phyloP scores from a whole-genome alignment of 1,140 invertebrate species.

The Drosophila kikkawai region DNA sequence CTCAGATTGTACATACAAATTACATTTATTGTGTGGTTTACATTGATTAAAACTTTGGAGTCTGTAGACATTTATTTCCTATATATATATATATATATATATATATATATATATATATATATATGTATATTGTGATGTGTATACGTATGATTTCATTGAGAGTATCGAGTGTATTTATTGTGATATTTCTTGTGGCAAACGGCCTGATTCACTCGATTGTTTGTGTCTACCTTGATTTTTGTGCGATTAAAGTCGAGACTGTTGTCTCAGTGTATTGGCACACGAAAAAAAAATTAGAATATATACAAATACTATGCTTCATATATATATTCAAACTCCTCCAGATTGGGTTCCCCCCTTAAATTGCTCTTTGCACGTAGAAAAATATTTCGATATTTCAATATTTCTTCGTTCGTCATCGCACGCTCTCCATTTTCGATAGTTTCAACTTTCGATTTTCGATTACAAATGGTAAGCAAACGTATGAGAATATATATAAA shows the following conservation, averaged over 20 bases:
- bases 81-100: conserved; percentile 14
- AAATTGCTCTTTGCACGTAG: conserved; percentile 39
- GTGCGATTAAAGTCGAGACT: neutral
- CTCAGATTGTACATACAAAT: conserved; percentile 76
- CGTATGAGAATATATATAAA: conserved; percentile 49
- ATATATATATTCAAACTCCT: neutral
- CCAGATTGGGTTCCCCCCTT: too few species aligned
- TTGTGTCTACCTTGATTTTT: neutral
- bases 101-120: conserved; percentile 14
- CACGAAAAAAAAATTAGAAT: conserved; percentile 2
- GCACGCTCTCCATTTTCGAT: neutral
- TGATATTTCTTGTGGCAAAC: conserved; percentile 22
- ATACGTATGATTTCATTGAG: conserved; percentile 29
- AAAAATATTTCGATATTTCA: conserved; percentile 52
- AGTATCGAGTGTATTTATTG: conserved; percentile 12
- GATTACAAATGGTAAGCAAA: conserved; percentile 38
- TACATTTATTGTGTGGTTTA: conserved; percentile 62
- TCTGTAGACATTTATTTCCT: conserved; percentile 32
- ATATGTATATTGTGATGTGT: conserved; percentile 22
- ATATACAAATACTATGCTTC: conserved; percentile 1
- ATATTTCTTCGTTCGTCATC: conserved; percentile 8
- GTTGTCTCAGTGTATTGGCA: too few species aligned
- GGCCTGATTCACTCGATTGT: conserved; percentile 18
- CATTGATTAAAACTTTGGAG: conserved; percentile 49
- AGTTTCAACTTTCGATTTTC: neutral